Evolutionary conservation across 2,113 vertebrate genomes (phyloP), one percentile per base, ranked within the genome.

Genomic region (Scopus umbretta): DNA sequence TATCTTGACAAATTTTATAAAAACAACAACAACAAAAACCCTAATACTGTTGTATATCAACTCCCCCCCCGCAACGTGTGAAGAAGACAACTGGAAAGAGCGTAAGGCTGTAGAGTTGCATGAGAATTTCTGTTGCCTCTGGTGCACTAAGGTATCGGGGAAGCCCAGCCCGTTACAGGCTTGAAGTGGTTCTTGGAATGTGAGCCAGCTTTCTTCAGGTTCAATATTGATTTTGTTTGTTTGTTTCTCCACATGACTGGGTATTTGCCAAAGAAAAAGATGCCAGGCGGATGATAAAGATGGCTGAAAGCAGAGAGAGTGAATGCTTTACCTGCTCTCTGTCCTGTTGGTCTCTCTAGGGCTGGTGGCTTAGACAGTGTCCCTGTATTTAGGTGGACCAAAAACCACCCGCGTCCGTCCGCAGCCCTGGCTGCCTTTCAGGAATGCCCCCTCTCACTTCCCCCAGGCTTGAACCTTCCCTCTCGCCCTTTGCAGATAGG

Each of bases 1-100:
- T 96, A 95, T 72, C 86, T 97, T 97, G 88, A 90, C 91, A 96
- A 96, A 94, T 97, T 98, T 97, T 97, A 97, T 97, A 98, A 98
- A 98, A 98, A 96, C 66, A 82, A 92, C 74, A 79, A 90, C 62
- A 76, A 76, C 58, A 72, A 67, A 78, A 83, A 53, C 7, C 19
- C 66, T 47, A 67, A n/a, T 13, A 18, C 23, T 94, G 86, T 81
- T 95, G 71, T 70, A 45, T 27, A 81, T 83, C 38, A 86, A 53
- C 38, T 93, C 82, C 36, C 38, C 8, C 2, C 0, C 11, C 11
- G 18, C 13, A 13, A 56, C 66, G 25, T 1, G 5, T 84, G 68
- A 94, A 96, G 42, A 88, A 84, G 85, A 12, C 19, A 40, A 11
- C 23, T 18, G 32, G 18, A 32, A 45, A 67, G 65, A 45, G 16